Evolutionary conservation across 2,113 vertebrate genomes (phyloP).

Genomic region (Istiophorus platypterus): DNA sequence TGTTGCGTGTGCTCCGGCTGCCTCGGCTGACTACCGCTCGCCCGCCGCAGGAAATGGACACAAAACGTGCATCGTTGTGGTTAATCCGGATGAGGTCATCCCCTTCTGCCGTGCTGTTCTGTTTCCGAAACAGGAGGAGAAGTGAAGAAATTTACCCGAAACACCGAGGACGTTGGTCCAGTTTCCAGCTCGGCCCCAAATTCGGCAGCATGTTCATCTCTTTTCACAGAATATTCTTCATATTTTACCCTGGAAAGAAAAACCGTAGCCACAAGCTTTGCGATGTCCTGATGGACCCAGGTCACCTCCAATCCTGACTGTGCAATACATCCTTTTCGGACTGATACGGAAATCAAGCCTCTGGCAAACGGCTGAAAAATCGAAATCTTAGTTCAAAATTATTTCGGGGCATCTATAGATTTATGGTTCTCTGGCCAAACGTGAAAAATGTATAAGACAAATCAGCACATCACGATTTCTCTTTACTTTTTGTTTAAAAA

Average conservation of each 20-base stretch:
- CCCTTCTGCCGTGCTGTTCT: neutral
- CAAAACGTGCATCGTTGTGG: neutral
- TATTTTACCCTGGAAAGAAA: too few relatives aligned
- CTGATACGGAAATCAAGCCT: neutral
- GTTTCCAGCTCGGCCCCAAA: too few relatives aligned
- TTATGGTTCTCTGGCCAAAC: neutral
- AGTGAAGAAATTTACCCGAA: too few relatives aligned
- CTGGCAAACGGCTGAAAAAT: neutral
- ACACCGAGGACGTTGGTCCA: too few relatives aligned
- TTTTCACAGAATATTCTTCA: too few relatives aligned
- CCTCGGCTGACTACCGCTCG: neutral
- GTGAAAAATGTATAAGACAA: neutral
- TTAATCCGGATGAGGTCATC: neutral
- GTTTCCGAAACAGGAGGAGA: neutral
- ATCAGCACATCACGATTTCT: neutral
- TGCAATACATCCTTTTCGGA: too few relatives aligned
- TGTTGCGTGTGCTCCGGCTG: constrained; percentile 4
- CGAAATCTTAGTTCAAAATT: neutral
- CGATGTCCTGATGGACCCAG: too few relatives aligned
- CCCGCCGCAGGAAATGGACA: neutral
- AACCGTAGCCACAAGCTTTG: too few relatives aligned
- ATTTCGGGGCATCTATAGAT: too few relatives aligned
- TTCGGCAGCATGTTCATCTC: too few relatives aligned
- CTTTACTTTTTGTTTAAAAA: neutral
- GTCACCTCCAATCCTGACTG: too few relatives aligned